Evolutionary conservation across 2,797 vertebrate genomes (phyloP).

Genomic region (Anabacerthia variegaticeps): DNA sequence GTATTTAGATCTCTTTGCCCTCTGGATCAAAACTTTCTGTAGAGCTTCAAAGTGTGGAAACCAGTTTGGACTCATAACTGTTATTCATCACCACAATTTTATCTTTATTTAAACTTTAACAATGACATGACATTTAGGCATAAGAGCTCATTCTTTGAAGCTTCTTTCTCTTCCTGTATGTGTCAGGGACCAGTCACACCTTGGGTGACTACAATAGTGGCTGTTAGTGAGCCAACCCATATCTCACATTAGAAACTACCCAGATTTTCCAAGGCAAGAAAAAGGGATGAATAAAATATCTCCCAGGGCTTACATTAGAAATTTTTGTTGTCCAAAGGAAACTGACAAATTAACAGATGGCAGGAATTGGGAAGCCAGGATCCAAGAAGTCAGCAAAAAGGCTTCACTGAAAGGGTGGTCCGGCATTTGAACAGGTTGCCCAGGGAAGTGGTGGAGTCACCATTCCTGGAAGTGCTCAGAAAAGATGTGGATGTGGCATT

Average conservation of each 20-base stretch:
- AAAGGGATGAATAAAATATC: accelerated
- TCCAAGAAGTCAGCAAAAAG: accelerated
- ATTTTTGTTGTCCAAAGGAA: not conserved
- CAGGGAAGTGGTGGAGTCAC: not conserved
- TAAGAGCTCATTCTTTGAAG: not conserved
- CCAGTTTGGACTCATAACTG: not conserved
- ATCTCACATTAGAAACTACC: accelerated
- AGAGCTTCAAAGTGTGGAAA: not conserved
- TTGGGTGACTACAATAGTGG: accelerated
- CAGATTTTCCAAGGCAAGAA: not conserved
- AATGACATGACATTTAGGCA: not conserved
- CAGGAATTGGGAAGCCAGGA: not conserved
- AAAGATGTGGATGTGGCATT: not conserved
- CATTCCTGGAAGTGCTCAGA: not conserved
- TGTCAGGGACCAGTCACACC: accelerated
- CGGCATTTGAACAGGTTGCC: not conserved
- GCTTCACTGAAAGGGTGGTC: not conserved
- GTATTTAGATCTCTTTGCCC: not conserved
- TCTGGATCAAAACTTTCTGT: not conserved
- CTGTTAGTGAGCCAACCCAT: accelerated
- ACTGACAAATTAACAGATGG: not conserved
- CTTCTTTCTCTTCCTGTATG: accelerated
- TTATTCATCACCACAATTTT: not conserved
- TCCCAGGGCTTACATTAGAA: not conserved
- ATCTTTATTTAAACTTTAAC: not conserved